Evolutionary conservation across 37 sponge, comb jelly and placozoan genomes (phyloP).

Genomic region (Diacarnus erythraeanus): DNA sequence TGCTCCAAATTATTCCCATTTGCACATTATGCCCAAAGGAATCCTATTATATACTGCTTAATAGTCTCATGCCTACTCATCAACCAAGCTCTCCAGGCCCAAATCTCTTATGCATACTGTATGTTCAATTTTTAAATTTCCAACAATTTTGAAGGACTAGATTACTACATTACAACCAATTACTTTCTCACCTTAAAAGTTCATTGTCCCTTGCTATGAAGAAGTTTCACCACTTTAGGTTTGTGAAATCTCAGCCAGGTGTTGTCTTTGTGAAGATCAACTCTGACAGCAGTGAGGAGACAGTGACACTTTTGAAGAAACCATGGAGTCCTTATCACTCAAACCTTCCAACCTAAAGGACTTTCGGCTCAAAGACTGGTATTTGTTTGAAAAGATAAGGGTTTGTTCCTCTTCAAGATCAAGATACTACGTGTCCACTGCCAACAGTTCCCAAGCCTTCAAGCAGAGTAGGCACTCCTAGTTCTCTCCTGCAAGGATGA

Average conservation of each 20-base stretch:
- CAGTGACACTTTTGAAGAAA: not conserved
- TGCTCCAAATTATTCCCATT: too few species aligned
- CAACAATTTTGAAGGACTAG: too few species aligned
- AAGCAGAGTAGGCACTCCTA: not conserved
- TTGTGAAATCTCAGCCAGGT: not conserved
- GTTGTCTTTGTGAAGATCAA: not conserved
- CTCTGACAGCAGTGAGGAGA: not conserved
- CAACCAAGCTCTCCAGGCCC: too few species aligned
- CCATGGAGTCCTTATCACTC: not conserved
- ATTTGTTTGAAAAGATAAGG: not conserved
- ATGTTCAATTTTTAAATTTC: too few species aligned
- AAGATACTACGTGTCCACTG: not conserved
- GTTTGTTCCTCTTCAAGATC: not conserved
- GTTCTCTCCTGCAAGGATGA: too few species aligned
- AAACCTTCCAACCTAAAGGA: not conserved
- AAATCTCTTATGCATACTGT: too few species aligned
- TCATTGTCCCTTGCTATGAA: too few species aligned
- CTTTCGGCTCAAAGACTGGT: not conserved
- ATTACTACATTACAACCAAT: too few species aligned
- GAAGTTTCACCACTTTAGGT: not conserved
- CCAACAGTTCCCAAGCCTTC: not conserved
- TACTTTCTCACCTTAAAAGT: too few species aligned
- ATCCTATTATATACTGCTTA: too few species aligned
- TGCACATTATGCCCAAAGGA: too few species aligned
- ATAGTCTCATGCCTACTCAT: too few species aligned